Evolutionary conservation across 1,140 invertebrate genomes (phyloP).

Genomic region (Drosophila pseudoobscura): DNA sequence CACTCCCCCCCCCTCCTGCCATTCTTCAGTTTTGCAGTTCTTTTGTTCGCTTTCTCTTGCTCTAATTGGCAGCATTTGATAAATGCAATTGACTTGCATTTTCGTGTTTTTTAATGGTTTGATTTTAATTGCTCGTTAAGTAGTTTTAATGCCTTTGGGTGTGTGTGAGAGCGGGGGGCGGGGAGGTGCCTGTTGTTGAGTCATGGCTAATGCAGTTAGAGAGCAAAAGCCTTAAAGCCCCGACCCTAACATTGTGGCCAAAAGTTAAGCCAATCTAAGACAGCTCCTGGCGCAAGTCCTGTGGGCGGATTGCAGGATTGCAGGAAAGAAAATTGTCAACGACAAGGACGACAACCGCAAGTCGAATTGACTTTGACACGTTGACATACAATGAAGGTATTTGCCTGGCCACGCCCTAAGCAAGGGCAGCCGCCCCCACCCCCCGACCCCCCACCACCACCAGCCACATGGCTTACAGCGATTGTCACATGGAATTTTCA

Average conservation of each 20-base stretch:
- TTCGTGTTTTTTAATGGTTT: constrained; percentile 39
- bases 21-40: constrained; percentile 17
- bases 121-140: constrained; percentile 75
- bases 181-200: constrained; percentile 24
- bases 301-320: background rate
- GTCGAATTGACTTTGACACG: constrained; percentile 79
- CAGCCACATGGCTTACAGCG: constrained; percentile 65
- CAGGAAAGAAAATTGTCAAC: constrained; percentile 42
- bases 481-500: constrained; percentile 75
- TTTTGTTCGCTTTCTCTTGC: constrained; percentile 40
- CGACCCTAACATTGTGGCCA: constrained; percentile 36
- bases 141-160: constrained; percentile 59
- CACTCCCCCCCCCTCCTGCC: no score
- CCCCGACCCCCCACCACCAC: background rate
- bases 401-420: constrained; percentile 35
- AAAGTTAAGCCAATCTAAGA: constrained; percentile 39
- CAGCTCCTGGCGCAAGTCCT: constrained; percentile 8
- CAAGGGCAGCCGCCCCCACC: background rate
- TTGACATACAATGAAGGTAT: constrained; percentile 80
- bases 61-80: constrained; percentile 78
- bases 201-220: constrained; percentile 20
- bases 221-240: constrained; percentile 17
- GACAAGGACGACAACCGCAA: constrained; percentile 64
- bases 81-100: constrained; percentile 69
- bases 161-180: no score